These are phyloP conservation scores for Calycopis cecrops DNA, from an alignment of 1,140 invertebrate species.

Conservation along the genomic window DNA sequence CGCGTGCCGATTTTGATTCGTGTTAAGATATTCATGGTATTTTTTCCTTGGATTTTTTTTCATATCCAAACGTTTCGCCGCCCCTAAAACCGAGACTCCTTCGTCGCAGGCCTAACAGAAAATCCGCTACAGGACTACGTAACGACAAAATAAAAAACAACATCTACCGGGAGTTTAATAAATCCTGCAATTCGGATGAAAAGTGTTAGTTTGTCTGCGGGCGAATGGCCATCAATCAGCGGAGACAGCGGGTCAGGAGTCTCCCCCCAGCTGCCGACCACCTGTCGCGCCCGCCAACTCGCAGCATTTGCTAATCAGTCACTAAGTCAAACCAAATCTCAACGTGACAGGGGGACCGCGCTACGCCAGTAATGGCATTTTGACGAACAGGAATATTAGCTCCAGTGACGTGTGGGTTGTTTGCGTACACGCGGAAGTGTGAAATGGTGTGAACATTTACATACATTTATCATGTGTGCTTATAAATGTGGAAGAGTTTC, in stretches of 20 bases:
- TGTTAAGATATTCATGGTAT: no score
- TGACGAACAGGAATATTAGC: slow-evolving; percentile 58
- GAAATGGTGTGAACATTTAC: slow-evolving; percentile 3
- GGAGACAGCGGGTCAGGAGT: slow-evolving; percentile 43
- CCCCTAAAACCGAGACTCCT: no score
- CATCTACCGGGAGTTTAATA: background rate
- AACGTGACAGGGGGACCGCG: slow-evolving; percentile 53
- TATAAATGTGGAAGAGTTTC: no score
- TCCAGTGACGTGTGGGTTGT: slow-evolving; percentile 35
- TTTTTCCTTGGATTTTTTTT: no score
- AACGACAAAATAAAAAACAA: slow-evolving; percentile 4
- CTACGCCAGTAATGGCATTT: slow-evolving; percentile 54
- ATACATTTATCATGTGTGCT: no score
- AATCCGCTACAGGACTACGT: no score
- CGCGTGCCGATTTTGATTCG: no score
- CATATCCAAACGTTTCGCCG: no score
- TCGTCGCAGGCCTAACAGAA: no score
- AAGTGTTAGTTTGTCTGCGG: slow-evolving; percentile 20
- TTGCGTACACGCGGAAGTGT: slow-evolving; percentile 2
- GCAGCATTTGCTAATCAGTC: slow-evolving; percentile 68
- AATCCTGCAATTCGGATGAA: slow-evolving; percentile 5
- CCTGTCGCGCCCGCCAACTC: slow-evolving; percentile 40
- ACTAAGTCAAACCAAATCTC: slow-evolving; percentile 69
- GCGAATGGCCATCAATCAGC: slow-evolving; percentile 53
- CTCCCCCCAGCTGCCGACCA: slow-evolving; percentile 38